Evolutionary conservation across 1,140 invertebrate genomes (phyloP).

Genomic region (Leptopilina boulardi): DNA sequence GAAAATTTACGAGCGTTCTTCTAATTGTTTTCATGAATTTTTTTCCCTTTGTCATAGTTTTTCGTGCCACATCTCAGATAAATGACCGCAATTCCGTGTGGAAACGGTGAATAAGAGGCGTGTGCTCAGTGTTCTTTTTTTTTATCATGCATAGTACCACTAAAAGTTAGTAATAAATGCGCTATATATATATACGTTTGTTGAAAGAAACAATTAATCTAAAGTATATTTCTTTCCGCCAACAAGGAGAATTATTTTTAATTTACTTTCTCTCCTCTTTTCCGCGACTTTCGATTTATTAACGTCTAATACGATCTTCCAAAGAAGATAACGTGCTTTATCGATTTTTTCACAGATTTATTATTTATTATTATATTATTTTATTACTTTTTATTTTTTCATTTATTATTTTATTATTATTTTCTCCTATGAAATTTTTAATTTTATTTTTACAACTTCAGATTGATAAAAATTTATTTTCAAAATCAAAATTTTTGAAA

Average conservation of each 20-base stretch:
- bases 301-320: neutral
- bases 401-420: no score
- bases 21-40: slow-evolving; percentile 28
- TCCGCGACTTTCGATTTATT: neutral
- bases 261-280: neutral
- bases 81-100: slow-evolving; percentile 19
- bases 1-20: slow-evolving; percentile 25
- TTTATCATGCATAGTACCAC: slow-evolving; percentile 8
- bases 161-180: neutral
- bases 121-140: neutral
- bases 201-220: neutral
- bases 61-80: slow-evolving; percentile 26
- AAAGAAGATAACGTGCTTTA: neutral
- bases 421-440: no score
- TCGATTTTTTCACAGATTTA: neutral
- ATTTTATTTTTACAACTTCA: no score
- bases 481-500: no score
- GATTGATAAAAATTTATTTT: no score
- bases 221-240: slow-evolving; percentile 3
- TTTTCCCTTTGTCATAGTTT: slow-evolving; percentile 29
- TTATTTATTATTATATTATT: no score
- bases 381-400: no score
- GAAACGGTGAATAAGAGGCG: slow-evolving; percentile 16
- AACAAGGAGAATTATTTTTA: neutral
- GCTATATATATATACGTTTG: neutral